Evolutionary conservation across 2,888 invertebrate genomes (phyloP).

Genomic region (Hypomecis punctinalis): DNA sequence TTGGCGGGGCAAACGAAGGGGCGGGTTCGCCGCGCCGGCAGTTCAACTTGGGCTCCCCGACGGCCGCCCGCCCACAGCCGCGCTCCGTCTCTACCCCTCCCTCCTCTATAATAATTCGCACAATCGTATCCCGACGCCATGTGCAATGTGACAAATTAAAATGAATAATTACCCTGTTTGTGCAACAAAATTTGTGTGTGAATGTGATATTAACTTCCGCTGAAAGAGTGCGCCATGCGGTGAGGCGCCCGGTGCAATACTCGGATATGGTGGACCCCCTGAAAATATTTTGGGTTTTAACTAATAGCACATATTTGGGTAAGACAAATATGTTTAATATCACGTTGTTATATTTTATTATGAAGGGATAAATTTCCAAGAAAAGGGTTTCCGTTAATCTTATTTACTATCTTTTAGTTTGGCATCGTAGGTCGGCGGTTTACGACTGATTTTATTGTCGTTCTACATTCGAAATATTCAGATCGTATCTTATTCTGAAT

Average conservation of each 20-base stretch:
- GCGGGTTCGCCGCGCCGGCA: constrained; percentile 73
- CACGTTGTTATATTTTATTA: constrained; percentile 30
- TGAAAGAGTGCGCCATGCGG: constrained; percentile 78
- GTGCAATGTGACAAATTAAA: constrained; percentile 60
- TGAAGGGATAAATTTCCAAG: constrained; percentile 46
- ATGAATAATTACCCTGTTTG: constrained; percentile 52
- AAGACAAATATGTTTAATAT: constrained; percentile 45
- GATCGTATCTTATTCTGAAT: constrained; percentile 51
- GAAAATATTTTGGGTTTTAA: constrained; percentile 93
- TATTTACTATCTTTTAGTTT: constrained; percentile 58
- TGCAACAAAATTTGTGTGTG: constrained; percentile 48
- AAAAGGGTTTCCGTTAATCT: constrained; percentile 50
- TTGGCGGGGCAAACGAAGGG: constrained; percentile 74
- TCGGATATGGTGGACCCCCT: constrained; percentile 92
- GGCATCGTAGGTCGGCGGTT: constrained; percentile 57
- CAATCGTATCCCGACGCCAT: constrained; percentile 50
- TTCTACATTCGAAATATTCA: constrained; percentile 55
- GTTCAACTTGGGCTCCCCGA: constrained; percentile 72
- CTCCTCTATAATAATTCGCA: constrained; percentile 53
- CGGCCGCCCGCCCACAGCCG: constrained; percentile 65
- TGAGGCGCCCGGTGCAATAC: constrained; percentile 71
- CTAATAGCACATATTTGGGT: constrained; percentile 93
- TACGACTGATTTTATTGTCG: constrained; percentile 66
- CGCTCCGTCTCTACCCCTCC: constrained; percentile 44
- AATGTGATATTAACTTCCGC: constrained; percentile 58